Evolutionary conservation across 2,797 vertebrate species (phyloP), one percentile per base, ranked within the genome.

Genomic region (Somateria mollissima): DNA sequence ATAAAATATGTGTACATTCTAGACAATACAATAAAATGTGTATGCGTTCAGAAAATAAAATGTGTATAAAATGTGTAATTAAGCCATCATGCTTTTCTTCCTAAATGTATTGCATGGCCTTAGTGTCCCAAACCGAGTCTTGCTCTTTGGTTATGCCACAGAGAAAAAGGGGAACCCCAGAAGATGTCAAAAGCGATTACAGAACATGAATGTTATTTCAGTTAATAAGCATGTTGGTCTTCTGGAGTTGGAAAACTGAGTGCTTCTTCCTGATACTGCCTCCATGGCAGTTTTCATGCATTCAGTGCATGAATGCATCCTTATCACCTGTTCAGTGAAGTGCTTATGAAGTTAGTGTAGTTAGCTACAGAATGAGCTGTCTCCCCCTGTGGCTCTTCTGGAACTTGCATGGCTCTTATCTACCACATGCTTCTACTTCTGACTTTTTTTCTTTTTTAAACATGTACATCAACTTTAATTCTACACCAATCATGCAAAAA

Each of bases 101-200:
- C 45, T 1, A 0, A 17, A 45, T 51, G 4, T n/a, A 58, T 21
- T 7, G 3, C 32, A 37, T 0, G 0, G 10, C 41, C n/a, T 72
- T 20, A 7, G 67, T 37, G 13, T 75, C 5, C 28, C 10, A 41
- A 11, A 12, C 54, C 8, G 32, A 57, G 30, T n/a, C 25, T 4
- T 87, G 65, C 12, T 39, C 21, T 67, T 81, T 47, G 69, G 2
- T 39, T 28, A 34, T 37, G 37, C 17, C 34, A 22, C 27, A 58
- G 34, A 54, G 34, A 58, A 82, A 73, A 49, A 32, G 18, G 10
- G 13, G 41, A 72, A 41, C 6, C 3, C 22, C 30, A 69, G 36
- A 41, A 61, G 10, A 16, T 6, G 11, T 16, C 60, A 36, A 25
- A 67, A 69, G 65, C 58, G 0, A 6, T 87, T 72, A n/a, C 37